phyloP scores from a whole-genome alignment of 1,140 invertebrate species.

The Eumeta japonica region DNA sequence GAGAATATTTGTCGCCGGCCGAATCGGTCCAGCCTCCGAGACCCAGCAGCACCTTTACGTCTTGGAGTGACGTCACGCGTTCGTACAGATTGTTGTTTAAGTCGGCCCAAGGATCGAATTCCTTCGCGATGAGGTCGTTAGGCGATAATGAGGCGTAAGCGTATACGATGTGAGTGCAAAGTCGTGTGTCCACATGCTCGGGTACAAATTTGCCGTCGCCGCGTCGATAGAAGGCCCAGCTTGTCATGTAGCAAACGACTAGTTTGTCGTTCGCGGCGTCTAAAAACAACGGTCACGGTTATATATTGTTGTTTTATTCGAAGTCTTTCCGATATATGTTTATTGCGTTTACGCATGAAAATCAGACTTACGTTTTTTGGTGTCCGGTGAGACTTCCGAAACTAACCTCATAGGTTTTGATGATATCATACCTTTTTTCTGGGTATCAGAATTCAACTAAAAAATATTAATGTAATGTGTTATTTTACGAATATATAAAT shows the following conservation, averaged over 20 bases:
- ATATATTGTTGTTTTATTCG: too few relatives aligned
- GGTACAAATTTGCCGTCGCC: conserved; percentile 81
- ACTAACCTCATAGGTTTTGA: too few relatives aligned
- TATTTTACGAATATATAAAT: too few relatives aligned
- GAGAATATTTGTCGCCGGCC: conserved; percentile 78
- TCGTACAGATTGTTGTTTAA: conserved; percentile 80
- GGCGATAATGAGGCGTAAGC: conserved; percentile 85
- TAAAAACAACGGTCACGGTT: conserved; percentile 11
- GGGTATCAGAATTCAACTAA: conserved; percentile 21
- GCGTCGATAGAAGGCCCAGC: conserved; percentile 84
- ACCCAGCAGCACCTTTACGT: conserved; percentile 71
- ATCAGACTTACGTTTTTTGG: conserved; percentile 37
- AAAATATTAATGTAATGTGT: too few relatives aligned
- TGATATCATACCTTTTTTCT: conserved; percentile 14
- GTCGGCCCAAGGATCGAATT: conserved; percentile 83
- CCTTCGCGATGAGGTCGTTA: conserved; percentile 69
- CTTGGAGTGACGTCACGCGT: conserved; percentile 63
- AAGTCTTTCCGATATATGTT: too few relatives aligned
- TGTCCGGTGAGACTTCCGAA: conserved; percentile 16
- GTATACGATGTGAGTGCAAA: conserved; percentile 88
- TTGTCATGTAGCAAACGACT: conserved; percentile 85
- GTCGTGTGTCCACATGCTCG: conserved; percentile 73
- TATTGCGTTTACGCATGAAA: too few relatives aligned
- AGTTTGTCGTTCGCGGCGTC: conserved; percentile 46
- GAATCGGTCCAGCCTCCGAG: conserved; percentile 92